Base-by-base conservation (phyloP, 2,797 vertebrate species). In the Myotis vivesi region DNA sequence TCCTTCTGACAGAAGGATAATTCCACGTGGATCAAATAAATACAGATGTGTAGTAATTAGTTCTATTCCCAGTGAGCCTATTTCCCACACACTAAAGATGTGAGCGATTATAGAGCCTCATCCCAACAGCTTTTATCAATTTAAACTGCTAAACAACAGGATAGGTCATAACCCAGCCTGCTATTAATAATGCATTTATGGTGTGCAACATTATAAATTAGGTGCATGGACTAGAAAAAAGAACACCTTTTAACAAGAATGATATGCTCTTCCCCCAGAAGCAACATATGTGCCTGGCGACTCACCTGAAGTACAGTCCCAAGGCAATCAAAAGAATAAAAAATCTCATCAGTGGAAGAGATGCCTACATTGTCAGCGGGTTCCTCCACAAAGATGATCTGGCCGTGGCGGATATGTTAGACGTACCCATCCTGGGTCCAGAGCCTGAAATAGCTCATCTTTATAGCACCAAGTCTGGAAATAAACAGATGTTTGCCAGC, bases 1-100 rank as follows among this genome's bases (percentile, higher is more conserved):
- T 99, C 98, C 99, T 98, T 99, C 98, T 99, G 99, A 99, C 99
- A 99, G 99, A 99, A 99, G 99, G 99, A 99, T 99, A 99, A 99
- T 99, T 99, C 99, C 99, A 97, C 98, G 97, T 98, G 99, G 99
- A 99, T 99, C 99, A 99, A 99, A 99, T 99, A 99, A 99, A 99
- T 99, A 99, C 99, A 99, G 99, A 99, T 99, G 99, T 99, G 99
- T 98, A 99, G 99, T 99, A 99, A 99, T 99, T 99, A 99, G 99
- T 99, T 99, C 98, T 99, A 99, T 99, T 99, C 99, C 99, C 99
- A 99, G 98, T 90, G 99, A 99, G 99, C 98, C 99, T 99, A 99
- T 99, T 99, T 98, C 99, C 98, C 98, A 96, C 98, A 98, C 99
- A 99, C 99, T 99, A 99, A 99, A 99, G 99, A 99, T 98, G 99